These are phyloP conservation scores for Apamea anceps DNA, from an alignment of 2,888 invertebrate species.

Conservation along the genomic window DNA sequence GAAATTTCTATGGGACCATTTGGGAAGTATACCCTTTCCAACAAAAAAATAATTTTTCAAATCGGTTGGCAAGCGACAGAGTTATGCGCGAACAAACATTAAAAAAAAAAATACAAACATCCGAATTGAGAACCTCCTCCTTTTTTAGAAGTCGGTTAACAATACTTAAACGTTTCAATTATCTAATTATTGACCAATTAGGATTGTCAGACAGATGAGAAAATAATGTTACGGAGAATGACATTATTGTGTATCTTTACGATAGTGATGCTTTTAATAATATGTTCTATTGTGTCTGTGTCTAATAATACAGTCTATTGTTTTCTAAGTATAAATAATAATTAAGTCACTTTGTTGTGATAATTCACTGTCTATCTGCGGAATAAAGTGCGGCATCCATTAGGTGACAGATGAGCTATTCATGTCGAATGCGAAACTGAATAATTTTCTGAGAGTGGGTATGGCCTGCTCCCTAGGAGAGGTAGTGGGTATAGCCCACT, in stretches of 20 bases:
- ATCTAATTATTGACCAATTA: constrained; percentile 16
- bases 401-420: not conserved
- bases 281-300: constrained; percentile 41
- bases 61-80: too few relatives aligned
- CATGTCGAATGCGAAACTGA: not conserved
- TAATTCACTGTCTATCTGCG: not conserved
- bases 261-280: constrained; percentile 22
- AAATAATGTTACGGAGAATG: constrained; percentile 3
- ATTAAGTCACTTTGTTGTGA: constrained; percentile 3
- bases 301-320: constrained; percentile 32
- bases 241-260: not conserved
- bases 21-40: too few relatives aligned
- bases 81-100: too few relatives aligned
- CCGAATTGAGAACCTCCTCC: too few relatives aligned
- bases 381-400: not conserved
- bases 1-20: too few relatives aligned
- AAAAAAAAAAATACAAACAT: too few relatives aligned
- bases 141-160: too few relatives aligned
- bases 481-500: too few relatives aligned
- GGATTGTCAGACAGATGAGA: not conserved
- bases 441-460: not conserved
- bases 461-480: too few relatives aligned
- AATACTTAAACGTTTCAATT: constrained; percentile 1
- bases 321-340: constrained; percentile 24
- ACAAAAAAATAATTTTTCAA: too few relatives aligned